phyloP scores from a whole-genome alignment of 2,797 vertebrate genomes.

The Ctenopoma multispine region DNA sequence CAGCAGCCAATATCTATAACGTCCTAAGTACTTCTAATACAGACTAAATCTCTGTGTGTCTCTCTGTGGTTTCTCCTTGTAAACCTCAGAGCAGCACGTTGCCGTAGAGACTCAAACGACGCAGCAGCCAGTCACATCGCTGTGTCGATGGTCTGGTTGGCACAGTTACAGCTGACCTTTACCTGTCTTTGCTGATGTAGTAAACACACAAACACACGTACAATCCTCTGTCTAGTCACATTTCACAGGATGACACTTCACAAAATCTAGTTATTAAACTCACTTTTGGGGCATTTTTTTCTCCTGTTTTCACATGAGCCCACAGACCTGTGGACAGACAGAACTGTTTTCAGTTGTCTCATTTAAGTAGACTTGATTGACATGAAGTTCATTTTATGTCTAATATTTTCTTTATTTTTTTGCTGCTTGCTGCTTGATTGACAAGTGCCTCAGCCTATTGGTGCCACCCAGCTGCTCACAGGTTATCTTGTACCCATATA shows the following conservation, averaged over 20 bases:
- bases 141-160: constrained; percentile 29
- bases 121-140: no score
- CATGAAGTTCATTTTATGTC: no score
- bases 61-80: not conserved
- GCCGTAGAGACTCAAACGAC: no score
- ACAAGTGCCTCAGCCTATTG: not conserved
- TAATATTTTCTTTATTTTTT: no score
- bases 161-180: constrained; percentile 41
- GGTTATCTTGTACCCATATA: not conserved
- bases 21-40: constrained; percentile 27
- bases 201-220: not conserved
- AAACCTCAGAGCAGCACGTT: not conserved
- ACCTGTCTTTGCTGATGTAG: constrained; percentile 10
- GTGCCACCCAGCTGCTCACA: not conserved
- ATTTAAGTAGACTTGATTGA: not conserved
- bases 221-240: not conserved
- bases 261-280: no score
- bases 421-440: not conserved
- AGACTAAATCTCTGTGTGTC: constrained; percentile 9
- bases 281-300: no score
- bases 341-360: no score
- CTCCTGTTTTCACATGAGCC: no score
- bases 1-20: constrained; percentile 41
- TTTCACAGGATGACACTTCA: no score
- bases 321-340: no score